Conservation (phyloP, 2,797 vertebrate genomes). For the Megalops cyprinoides region DNA sequence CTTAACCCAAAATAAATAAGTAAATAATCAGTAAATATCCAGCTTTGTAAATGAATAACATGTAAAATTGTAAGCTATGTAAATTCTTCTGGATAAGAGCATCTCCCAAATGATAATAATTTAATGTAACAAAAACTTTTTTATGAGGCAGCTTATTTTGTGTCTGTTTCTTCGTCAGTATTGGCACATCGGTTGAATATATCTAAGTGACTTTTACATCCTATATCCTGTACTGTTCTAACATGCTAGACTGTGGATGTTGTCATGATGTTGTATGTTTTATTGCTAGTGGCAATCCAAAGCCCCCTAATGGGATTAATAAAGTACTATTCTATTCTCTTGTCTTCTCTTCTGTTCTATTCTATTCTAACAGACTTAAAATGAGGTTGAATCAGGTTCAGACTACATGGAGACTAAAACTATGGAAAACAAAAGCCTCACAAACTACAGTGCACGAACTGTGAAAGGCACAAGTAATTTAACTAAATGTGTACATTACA, state of each 20-base stretch:
- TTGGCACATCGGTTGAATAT: not conserved
- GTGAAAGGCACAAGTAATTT: constrained; percentile 19
- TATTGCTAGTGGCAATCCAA: not conserved
- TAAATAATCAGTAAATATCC: too few relatives aligned
- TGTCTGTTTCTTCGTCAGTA: not conserved
- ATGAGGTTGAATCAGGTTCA: not conserved
- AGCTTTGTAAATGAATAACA: too few relatives aligned
- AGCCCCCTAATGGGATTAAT: not conserved
- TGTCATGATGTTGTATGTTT: not conserved
- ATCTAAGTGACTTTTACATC: not conserved
- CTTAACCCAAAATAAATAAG: too few relatives aligned
- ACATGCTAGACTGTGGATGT: not conserved
- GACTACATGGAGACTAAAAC: not conserved
- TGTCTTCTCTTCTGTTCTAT: too few relatives aligned
- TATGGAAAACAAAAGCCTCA: not conserved
- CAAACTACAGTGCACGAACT: not conserved
- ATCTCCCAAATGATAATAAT: too few relatives aligned
- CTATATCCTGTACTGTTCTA: not conserved
- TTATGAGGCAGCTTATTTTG: too few relatives aligned
- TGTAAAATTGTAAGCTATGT: too few relatives aligned
- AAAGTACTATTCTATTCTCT: not conserved
- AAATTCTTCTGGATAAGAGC: too few relatives aligned
- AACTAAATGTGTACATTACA: constrained; percentile 58
- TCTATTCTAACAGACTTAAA: not conserved
- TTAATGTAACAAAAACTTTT: too few relatives aligned